phyloP scores from a whole-genome alignment of 2,113 vertebrate genomes.

The Aramus guarauna region DNA sequence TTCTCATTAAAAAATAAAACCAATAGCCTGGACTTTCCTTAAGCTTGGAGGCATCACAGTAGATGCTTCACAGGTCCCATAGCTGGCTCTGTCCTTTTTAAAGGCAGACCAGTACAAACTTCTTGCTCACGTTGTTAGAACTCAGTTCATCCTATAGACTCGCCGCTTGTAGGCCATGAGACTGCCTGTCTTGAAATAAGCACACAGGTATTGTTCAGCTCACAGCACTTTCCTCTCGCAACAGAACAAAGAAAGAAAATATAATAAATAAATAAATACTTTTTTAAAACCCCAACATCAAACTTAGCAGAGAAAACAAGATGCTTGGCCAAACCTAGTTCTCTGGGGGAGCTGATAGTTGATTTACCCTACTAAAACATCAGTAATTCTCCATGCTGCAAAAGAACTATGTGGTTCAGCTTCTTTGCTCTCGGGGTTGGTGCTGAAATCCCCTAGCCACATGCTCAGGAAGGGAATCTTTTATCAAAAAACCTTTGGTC shows the following conservation, averaged over 20 bases:
- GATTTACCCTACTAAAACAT: neutral
- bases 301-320: neutral
- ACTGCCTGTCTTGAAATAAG: neutral
- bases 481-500: neutral
- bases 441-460: neutral
- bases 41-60: rapidly evolving
- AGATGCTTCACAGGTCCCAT: neutral
- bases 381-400: neutral
- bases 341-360: neutral
- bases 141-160: neutral
- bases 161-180: neutral
- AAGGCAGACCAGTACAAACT: neutral
- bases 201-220: neutral
- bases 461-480: neutral
- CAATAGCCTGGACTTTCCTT: neutral
- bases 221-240: neutral
- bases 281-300: neutral
- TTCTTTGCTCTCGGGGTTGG: neutral
- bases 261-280: neutral
- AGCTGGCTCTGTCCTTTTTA: neutral
- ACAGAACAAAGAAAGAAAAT: neutral
- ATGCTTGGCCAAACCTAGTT: neutral
- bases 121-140: neutral
- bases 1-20: neutral
- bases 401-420: neutral